These are phyloP conservation scores for Sinocyclocheilus anshuiensis DNA, from an alignment of 2,113 vertebrate genomes.

Conservation along the genomic window DNA sequence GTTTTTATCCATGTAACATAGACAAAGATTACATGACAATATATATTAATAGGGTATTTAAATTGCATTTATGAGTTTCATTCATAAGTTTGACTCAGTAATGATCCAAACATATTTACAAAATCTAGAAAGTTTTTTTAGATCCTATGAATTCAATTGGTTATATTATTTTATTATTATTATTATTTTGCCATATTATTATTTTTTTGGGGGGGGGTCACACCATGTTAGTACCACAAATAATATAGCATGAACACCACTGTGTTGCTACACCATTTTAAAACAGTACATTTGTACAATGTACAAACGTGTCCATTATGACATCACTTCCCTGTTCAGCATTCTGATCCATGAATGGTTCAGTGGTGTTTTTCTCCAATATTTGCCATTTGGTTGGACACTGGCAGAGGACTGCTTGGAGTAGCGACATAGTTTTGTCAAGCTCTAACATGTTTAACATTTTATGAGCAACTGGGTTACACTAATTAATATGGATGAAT, in stretches of 20 bases:
- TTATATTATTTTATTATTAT: background rate
- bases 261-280: slow-evolving; percentile 19
- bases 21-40: background rate
- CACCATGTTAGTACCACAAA: slow-evolving; percentile 28
- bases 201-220: background rate
- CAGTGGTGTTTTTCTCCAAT: background rate
- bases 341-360: background rate
- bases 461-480: slow-evolving; percentile 3
- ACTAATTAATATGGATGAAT: slow-evolving; percentile 19
- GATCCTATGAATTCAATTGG: background rate
- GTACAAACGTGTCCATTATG: background rate
- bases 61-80: background rate
- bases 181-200: background rate
- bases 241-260: slow-evolving; percentile 6
- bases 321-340: background rate
- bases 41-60: background rate
- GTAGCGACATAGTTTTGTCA: slow-evolving; percentile 32
- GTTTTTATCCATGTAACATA: background rate
- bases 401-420: background rate
- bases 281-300: background rate
- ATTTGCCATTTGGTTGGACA: background rate
- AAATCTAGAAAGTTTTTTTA: background rate
- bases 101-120: background rate
- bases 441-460: background rate
- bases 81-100: background rate